A percentile compares a stretch with the other conserved stretches of the same genome.
Evolutionary conservation across 2,888 invertebrate species (phyloP).

Genomic region (Caradrina clavipalpis): DNA sequence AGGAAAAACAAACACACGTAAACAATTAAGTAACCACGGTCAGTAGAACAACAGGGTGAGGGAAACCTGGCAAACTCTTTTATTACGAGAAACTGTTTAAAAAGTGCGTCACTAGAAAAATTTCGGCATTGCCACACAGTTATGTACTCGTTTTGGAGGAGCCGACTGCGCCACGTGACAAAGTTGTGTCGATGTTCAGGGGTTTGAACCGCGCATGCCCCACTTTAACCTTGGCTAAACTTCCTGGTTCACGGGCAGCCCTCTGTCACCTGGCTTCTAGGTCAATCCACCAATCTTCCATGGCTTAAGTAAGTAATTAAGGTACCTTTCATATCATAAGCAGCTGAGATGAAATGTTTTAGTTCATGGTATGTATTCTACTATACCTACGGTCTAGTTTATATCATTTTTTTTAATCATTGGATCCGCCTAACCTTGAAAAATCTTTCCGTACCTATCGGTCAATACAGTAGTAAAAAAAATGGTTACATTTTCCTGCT

Average conservation of each 20-base stretch:
- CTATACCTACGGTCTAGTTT: too few relatives aligned
- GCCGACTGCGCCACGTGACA: conserved; percentile 61
- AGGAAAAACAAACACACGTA: neutral
- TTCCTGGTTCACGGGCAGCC: conserved; percentile 88
- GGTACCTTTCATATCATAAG: too few relatives aligned
- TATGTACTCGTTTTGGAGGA: conserved; percentile 14
- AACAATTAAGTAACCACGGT: neutral
- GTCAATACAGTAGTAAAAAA: too few relatives aligned
- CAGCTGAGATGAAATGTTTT: too few relatives aligned
- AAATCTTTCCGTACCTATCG: too few relatives aligned
- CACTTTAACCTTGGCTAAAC: conserved; percentile 81
- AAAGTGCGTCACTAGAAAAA: neutral
- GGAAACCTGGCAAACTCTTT: neutral
- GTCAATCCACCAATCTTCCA: conserved; percentile 74
- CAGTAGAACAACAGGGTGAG: neutral
- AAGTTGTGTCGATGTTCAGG: conserved; percentile 70
- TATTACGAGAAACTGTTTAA: neutral
- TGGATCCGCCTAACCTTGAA: too few relatives aligned
- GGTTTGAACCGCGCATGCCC: conserved; percentile 78
- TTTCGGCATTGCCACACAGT: neutral
- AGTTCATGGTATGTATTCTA: too few relatives aligned
- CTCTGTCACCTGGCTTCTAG: conserved; percentile 73
- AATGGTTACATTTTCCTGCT: too few relatives aligned
- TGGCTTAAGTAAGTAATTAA: neutral
- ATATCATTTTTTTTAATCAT: too few relatives aligned